A percentile compares a stretch with the other conserved stretches of the same genome.
Evolutionary conservation across 1,140 invertebrate genomes (phyloP).

Genomic region (Cydia fagiglandana): DNA sequence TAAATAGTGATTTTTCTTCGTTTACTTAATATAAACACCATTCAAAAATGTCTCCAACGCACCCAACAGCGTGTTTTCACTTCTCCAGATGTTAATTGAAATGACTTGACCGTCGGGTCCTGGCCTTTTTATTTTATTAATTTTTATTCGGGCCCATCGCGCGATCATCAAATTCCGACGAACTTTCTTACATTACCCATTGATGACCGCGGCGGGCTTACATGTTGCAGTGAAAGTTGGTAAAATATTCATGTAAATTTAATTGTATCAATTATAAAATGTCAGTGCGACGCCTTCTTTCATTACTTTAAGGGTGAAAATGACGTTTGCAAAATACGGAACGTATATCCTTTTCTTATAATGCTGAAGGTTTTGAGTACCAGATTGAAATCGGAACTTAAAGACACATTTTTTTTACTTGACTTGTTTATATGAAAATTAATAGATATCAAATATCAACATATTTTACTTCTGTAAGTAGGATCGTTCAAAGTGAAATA

Average conservation of each 20-base stretch:
- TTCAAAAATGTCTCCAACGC: not conserved
- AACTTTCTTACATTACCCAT: constrained; percentile 67
- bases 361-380: not conserved
- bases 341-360: not conserved
- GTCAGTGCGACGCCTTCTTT: not conserved
- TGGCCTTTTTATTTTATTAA: constrained; percentile 61
- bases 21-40: not conserved
- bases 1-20: not conserved
- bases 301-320: not conserved
- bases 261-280: not conserved
- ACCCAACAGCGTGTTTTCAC: constrained; percentile 49
- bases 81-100: constrained; percentile 73
- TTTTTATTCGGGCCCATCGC: constrained; percentile 60
- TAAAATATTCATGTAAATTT: constrained; percentile 15
- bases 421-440: too few relatives aligned
- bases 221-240: constrained; percentile 41
- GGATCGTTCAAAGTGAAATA: too few relatives aligned
- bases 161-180: constrained; percentile 60
- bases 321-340: not conserved
- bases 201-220: constrained; percentile 49
- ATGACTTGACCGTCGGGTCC: constrained; percentile 58
- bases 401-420: too few relatives aligned
- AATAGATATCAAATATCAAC: too few relatives aligned
- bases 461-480: too few relatives aligned
- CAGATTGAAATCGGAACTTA: too few relatives aligned